A percentile compares a stretch with the other conserved stretches of the same genome.
Evolutionary conservation across 1,140 invertebrate species (phyloP).

Genomic region (Drosophila fuyamai): DNA sequence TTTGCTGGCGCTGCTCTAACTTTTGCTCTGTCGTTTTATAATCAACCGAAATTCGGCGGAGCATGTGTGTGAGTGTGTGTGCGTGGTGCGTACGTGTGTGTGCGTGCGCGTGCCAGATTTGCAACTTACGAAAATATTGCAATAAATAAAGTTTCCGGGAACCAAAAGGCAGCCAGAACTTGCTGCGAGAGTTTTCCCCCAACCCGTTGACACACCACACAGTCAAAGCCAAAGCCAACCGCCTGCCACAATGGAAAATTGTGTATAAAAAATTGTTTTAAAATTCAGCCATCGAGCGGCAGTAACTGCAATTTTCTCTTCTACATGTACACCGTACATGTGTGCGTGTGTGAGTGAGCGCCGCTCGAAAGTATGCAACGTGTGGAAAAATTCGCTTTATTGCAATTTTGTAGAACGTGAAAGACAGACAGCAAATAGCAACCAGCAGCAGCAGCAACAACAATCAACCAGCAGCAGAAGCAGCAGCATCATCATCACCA

Average conservation of each 20-base stretch:
- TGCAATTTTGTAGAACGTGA: constrained; percentile 67
- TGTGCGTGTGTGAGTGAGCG: constrained; percentile 42
- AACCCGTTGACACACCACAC: constrained; percentile 1
- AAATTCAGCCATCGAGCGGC: constrained; percentile 73
- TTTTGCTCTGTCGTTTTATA: constrained; percentile 82
- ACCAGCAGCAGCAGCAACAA: constrained; percentile 25
- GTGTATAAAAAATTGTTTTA: constrained; percentile 80
- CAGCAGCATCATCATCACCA: constrained; percentile 19
- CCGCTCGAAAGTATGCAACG: constrained; percentile 78
- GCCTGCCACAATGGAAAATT: constrained; percentile 52
- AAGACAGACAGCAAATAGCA: constrained; percentile 30
- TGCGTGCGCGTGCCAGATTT: constrained; percentile 54
- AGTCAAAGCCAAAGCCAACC: not conserved
- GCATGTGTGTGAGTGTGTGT: constrained; percentile 14
- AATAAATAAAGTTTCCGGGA: constrained; percentile 34
- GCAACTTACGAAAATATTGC: constrained; percentile 55
- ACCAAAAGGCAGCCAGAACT: constrained; percentile 2
- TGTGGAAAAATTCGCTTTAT: constrained; percentile 77
- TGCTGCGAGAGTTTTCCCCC: constrained; percentile 13
- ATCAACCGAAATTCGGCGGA: constrained; percentile 64
- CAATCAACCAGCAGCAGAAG: constrained; percentile 37
- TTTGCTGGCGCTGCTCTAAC: constrained; percentile 74
- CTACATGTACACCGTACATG: not conserved
- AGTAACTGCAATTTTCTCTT: constrained; percentile 70
- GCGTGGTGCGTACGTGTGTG: constrained; percentile 22